Evolutionary conservation across 2,888 invertebrate genomes (phyloP).

Genomic region (Drosophila diplacantha): DNA sequence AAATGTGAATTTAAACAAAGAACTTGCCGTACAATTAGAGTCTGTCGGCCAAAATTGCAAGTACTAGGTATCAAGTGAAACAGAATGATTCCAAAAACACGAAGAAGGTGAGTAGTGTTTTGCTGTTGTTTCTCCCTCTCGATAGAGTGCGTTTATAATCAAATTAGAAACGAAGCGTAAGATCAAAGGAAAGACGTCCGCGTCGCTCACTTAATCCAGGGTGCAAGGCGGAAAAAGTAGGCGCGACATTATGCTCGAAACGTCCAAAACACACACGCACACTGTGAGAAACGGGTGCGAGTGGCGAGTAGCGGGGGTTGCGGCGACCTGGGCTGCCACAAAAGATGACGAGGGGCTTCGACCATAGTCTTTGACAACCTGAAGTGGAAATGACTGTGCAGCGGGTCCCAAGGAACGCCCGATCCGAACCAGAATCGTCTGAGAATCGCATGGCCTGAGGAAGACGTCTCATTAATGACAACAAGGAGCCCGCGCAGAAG

Average conservation of each 20-base stretch:
- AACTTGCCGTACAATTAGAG: too few relatives aligned
- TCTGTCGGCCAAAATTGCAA: background rate
- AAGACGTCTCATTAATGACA: constrained; percentile 76
- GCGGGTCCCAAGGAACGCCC: constrained; percentile 15
- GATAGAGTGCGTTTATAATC: constrained; percentile 71
- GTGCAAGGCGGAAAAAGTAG: constrained; percentile 58
- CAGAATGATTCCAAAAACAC: background rate
- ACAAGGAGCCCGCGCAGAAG: constrained; percentile 65
- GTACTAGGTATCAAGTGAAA: constrained; percentile 10
- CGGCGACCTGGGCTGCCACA: constrained; percentile 52
- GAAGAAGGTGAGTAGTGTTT: constrained; percentile 9
- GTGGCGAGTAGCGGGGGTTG: constrained; percentile 4
- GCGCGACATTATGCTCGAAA: constrained; percentile 72
- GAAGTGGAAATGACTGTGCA: constrained; percentile 72
- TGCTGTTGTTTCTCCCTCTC: constrained; percentile 9
- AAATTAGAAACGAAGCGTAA: constrained; percentile 72
- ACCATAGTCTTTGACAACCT: constrained; percentile 65
- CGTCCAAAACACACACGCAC: constrained; percentile 60
- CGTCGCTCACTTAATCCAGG: constrained; percentile 45
- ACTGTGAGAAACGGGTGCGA: constrained; percentile 10
- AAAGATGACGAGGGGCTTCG: constrained; percentile 63
- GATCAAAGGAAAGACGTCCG: constrained; percentile 55
- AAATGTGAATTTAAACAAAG: too few relatives aligned
- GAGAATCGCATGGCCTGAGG: constrained; percentile 47
- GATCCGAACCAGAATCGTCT: constrained; percentile 30